Evolutionary conservation across 2,113 vertebrate genomes (phyloP).

Genomic region (Lycaon pictus): DNA sequence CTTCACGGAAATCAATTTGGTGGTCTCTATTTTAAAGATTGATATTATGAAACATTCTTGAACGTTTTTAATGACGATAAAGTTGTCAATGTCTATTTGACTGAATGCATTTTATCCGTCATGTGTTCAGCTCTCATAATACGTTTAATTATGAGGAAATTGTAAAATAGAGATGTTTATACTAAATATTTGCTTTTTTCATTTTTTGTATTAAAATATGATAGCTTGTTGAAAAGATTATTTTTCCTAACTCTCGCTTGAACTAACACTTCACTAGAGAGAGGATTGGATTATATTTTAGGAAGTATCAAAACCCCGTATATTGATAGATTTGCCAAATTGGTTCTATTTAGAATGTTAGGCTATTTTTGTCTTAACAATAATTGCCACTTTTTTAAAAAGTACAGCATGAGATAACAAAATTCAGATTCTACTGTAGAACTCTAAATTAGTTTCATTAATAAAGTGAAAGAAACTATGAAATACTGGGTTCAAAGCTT

Average conservation of each 20-base stretch:
- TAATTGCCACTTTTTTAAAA: neutral
- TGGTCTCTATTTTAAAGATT: neutral
- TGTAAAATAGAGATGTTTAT: neutral
- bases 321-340: neutral
- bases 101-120: neutral
- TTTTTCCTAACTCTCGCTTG: neutral
- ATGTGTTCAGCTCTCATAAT: neutral
- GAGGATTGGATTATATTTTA: neutral
- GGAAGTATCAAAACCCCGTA: neutral
- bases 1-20: neutral
- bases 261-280: neutral
- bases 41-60: neutral
- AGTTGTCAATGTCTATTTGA: neutral
- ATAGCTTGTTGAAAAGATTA: neutral
- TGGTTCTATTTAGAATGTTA: neutral
- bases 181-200: neutral
- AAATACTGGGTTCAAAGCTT: neutral
- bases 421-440: neutral
- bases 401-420: neutral
- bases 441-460: slow-evolving; percentile 20
- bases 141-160: neutral
- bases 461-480: neutral
- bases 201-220: neutral
- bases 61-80: neutral
- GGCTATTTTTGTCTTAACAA: slow-evolving; percentile 5